These are phyloP conservation scores for Frieseomelitta varia DNA, from an alignment of 1,140 invertebrate species.

Conservation along the genomic window DNA sequence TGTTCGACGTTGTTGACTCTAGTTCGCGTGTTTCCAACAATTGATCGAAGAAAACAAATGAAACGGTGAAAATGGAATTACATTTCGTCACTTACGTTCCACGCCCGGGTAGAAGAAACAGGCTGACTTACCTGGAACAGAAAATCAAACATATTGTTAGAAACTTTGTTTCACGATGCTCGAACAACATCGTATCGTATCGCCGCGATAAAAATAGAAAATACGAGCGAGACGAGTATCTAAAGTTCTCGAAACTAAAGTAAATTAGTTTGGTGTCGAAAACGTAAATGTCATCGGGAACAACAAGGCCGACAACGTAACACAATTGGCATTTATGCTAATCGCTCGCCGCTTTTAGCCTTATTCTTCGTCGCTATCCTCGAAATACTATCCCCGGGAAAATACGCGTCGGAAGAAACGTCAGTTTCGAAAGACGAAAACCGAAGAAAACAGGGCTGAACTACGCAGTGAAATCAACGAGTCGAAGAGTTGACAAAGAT, in stretches of 20 bases:
- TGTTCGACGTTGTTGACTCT: too few species aligned
- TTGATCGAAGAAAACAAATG: too few species aligned
- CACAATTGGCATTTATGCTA: not conserved
- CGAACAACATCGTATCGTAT: too few species aligned
- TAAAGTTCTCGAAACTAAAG: fast-evolving
- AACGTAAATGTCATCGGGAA: not conserved
- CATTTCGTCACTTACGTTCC: not conserved
- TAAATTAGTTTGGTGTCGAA: not conserved
- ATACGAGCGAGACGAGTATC: not conserved
- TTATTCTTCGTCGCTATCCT: not conserved
- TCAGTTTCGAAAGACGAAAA: not conserved
- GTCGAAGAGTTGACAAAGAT: not conserved
- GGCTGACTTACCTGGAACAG: not conserved
- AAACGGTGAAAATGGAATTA: not conserved
- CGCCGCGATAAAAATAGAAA: not conserved
- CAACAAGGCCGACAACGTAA: not conserved
- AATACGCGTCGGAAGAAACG: too few species aligned
- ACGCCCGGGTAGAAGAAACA: not conserved
- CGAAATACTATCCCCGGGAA: too few species aligned
- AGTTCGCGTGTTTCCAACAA: too few species aligned
- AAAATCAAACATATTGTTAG: not conserved
- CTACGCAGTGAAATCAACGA: not conserved
- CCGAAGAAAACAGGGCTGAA: not conserved
- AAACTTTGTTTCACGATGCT: too few species aligned
- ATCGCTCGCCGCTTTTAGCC: not conserved